Evolutionary conservation across 1,140 invertebrate genomes (phyloP), one percentile per base, ranked within the genome.

Genomic region (Anoplophora glabripennis): DNA sequence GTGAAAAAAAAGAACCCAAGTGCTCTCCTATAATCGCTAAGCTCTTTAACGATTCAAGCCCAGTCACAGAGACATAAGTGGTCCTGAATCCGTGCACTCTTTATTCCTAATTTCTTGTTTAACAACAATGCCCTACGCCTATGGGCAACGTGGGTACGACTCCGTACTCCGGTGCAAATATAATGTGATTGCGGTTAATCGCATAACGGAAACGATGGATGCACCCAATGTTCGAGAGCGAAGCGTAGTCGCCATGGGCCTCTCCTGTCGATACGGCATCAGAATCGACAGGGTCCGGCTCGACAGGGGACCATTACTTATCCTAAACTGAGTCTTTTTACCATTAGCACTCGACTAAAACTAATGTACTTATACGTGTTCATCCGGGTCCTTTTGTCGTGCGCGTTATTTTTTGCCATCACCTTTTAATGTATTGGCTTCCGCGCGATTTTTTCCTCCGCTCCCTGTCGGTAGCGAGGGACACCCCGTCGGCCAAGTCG

Each of bases 151-250:
- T 46, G 42, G 54, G 55, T 52, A 48, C 21, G 59, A 57, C 61
- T 56, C 54, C 49, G 58, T 59, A 57, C 59, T 59, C 47, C 55
- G 59, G 64, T 65, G 65, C 71, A 64, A 51, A 61, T 57, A 68
- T 74, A 74, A 74, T 72, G 69, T 66, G 72, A 74, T 74, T 74
- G 71, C 67, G 72, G 72, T 72, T 71, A 72, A 74, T 74, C 72
- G 69, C 65, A 72, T 72, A 71, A 72, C 68, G 68, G 68, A 72
- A 72, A 73, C 68, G 53, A 52, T 59, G 60, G 67, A 64, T 72
- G 72, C 71, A 68, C 69, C 70, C 69, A 72, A 59, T 70, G 69
- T 71, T 63, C 40, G 41, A 59, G 18, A 12, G 58, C 64, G 48
- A 54, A 49, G n/a, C n/a, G 21, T 28, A 28, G 21, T 5, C 21